Conservation (phyloP, 2,888 invertebrate species). For the Rotaria sp. region DNA sequence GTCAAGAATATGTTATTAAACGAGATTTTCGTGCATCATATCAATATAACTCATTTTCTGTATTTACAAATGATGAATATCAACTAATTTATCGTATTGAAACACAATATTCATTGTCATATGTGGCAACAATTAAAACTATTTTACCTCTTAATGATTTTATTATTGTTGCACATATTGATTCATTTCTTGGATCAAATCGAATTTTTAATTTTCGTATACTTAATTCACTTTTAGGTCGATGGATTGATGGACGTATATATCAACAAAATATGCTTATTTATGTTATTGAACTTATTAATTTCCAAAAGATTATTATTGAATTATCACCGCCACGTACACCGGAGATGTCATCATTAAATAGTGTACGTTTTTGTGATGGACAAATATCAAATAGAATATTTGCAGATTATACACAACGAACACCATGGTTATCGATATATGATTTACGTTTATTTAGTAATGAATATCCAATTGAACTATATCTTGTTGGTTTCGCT, state of each 20-base stretch:
- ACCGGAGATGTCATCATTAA: too few relatives aligned
- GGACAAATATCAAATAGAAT: too few relatives aligned
- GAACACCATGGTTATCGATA: too few relatives aligned
- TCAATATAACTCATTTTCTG: background rate
- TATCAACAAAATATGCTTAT: too few relatives aligned
- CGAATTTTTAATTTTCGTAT: background rate
- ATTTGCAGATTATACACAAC: too few relatives aligned
- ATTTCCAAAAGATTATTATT: too few relatives aligned
- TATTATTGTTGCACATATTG: background rate
- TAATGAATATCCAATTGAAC: too few relatives aligned
- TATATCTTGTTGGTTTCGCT: too few relatives aligned
- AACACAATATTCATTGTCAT: background rate
- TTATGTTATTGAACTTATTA: too few relatives aligned
- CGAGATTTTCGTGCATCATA: background rate
- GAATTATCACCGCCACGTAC: too few relatives aligned
- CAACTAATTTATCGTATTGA: background rate
- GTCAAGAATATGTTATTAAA: slow-evolving; percentile 1
- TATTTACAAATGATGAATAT: background rate
- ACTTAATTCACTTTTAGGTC: background rate
- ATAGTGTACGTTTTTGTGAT: too few relatives aligned
- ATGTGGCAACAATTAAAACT: background rate
- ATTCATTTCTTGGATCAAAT: background rate
- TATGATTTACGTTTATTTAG: too few relatives aligned
- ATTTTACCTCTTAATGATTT: background rate
- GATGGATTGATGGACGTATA: background rate